Percentiles rank a stretch among this genome's conserved stretches.
Evolutionary conservation across 2,888 invertebrate species (phyloP).

Genomic region (Drosophila tripunctata): DNA sequence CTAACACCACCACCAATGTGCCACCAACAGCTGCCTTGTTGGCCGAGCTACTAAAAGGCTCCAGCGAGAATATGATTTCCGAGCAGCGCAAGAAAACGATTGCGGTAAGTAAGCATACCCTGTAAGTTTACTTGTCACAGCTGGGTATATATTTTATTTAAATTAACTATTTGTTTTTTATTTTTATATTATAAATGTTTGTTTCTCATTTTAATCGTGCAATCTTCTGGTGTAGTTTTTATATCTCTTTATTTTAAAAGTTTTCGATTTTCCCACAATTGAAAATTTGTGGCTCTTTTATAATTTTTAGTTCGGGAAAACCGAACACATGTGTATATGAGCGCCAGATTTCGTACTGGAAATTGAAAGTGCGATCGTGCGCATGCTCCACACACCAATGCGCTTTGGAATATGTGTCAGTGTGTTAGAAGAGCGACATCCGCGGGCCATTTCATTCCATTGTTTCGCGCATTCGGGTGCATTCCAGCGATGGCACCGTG

Average conservation of each 20-base stretch:
- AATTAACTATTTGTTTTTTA: background rate
- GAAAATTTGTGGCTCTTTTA: conserved; percentile 26
- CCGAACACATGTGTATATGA: conserved; percentile 8
- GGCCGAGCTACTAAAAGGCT: conserved; percentile 91
- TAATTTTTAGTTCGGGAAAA: conserved; percentile 14
- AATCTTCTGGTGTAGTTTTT: background rate
- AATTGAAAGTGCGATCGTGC: conserved; percentile 38
- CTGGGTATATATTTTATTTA: background rate
- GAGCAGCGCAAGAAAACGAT: conserved; percentile 84
- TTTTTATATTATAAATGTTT: background rate
- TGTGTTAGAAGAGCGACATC: conserved; percentile 58
- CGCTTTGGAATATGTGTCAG: conserved; percentile 74
- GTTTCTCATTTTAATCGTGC: no score
- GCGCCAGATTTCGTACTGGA: conserved; percentile 34
- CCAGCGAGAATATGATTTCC: conserved; percentile 90
- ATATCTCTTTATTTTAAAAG: conserved; percentile 6
- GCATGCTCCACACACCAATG: conserved; percentile 63
- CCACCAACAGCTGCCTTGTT: conserved; percentile 88
- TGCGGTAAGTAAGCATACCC: conserved; percentile 77
- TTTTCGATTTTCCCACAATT: conserved; percentile 4
- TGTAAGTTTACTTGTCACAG: background rate
- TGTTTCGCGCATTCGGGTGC: conserved; percentile 25
- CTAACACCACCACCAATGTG: conserved; percentile 61
- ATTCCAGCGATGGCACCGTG: conserved; percentile 52
- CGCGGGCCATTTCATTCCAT: conserved; percentile 37